These are phyloP conservation scores for Periophthalmodon schlosseri DNA, from an alignment of 2,113 vertebrate genomes.

Conservation along the genomic window DNA sequence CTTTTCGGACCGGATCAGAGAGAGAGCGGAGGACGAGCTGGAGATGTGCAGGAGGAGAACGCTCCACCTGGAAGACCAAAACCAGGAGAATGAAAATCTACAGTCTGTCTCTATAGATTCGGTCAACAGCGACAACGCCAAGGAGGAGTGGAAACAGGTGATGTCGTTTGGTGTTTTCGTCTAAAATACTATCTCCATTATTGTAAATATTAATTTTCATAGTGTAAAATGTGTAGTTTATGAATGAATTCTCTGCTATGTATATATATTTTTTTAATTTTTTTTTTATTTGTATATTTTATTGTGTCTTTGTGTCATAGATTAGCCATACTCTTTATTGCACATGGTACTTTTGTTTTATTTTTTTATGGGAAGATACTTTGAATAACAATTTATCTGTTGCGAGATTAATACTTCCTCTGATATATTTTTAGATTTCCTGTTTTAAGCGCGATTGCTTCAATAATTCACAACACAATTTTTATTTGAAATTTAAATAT, in stretches of 20 bases:
- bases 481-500: too few species aligned
- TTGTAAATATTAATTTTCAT: too few species aligned
- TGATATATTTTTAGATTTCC: too few species aligned
- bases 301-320: too few species aligned
- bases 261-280: neutral
- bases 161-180: neutral
- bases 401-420: too few species aligned
- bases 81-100: conserved; percentile 32
- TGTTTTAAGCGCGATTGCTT: too few species aligned
- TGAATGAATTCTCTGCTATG: too few species aligned
- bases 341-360: too few species aligned
- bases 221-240: too few species aligned
- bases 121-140: conserved; percentile 37
- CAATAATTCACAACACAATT: too few species aligned
- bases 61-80: neutral
- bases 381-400: neutral
- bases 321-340: neutral
- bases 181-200: neutral
- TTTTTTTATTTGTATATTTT: neutral
- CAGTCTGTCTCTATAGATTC: conserved; percentile 47
- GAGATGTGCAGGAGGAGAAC: conserved; percentile 61
- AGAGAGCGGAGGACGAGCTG: conserved; percentile 69
- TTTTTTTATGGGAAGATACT: neutral
- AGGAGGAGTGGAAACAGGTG: conserved; percentile 87
- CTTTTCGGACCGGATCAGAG: conserved; percentile 70